Conservation (phyloP, 2,888 invertebrate species). For the Rhingia rostrata region DNA sequence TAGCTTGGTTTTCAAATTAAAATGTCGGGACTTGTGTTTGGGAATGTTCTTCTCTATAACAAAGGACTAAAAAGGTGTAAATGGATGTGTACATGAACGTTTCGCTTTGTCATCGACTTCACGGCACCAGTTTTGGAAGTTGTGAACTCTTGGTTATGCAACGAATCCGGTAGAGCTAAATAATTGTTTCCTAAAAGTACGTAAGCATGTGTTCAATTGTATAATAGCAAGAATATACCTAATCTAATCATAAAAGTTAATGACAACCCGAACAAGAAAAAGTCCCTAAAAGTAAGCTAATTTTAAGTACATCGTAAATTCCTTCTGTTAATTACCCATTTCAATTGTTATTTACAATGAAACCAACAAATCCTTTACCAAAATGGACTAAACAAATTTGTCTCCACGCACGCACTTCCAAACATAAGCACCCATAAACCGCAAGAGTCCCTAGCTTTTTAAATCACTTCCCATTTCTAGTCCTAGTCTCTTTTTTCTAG, state of each 20-base stretch:
- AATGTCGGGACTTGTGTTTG: conserved; percentile 41
- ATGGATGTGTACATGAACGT: too few species aligned
- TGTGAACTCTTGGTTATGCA: too few species aligned
- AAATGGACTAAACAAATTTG: background rate
- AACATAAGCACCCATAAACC: background rate
- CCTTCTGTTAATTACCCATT: conserved; percentile 2
- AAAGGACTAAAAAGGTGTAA: conserved; percentile 3
- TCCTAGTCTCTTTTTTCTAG: background rate
- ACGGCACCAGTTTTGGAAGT: too few species aligned
- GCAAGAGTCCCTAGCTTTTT: background rate
- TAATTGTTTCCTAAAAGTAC: too few species aligned
- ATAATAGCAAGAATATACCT: too few species aligned
- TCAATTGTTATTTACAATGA: conserved; percentile 29
- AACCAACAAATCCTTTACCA: conserved; percentile 9
- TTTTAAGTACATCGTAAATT: background rate
- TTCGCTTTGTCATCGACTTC: too few species aligned
- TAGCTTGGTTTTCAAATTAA: conserved; percentile 56
- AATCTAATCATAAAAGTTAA: too few species aligned
- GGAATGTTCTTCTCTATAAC: too few species aligned
- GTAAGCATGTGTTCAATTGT: too few species aligned
- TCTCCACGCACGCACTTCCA: background rate
- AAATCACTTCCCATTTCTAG: conserved; percentile 2
- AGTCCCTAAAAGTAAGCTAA: background rate
- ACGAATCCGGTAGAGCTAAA: too few species aligned
- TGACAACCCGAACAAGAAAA: too few species aligned